phyloP scores from a whole-genome alignment of 2,888 invertebrate genomes.

The Stegophylla sp. region DNA sequence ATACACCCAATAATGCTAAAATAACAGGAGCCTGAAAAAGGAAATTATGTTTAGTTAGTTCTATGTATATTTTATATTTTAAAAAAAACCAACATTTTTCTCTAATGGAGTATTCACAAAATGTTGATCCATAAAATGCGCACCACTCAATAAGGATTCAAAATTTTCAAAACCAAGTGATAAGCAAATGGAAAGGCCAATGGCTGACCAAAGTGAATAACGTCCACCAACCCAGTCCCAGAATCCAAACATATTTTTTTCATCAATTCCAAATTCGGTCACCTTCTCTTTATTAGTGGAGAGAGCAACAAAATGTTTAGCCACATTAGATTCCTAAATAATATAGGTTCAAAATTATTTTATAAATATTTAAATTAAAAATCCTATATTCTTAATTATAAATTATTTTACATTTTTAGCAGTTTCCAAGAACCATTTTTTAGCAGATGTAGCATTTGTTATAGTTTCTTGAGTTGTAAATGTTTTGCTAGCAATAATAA shows the following conservation, averaged over 20 bases:
- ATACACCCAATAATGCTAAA: slow-evolving; percentile 86
- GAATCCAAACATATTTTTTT: slow-evolving; percentile 98
- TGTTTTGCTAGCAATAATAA: slow-evolving; percentile 99
- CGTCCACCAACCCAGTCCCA: slow-evolving; percentile 99
- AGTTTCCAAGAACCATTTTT: slow-evolving; percentile 86
- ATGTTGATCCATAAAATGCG: slow-evolving; percentile 92
- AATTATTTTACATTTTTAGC: slow-evolving; percentile 80
- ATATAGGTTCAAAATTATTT: background rate
- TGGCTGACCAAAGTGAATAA: slow-evolving; percentile 97
- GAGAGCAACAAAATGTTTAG: slow-evolving; percentile 97
- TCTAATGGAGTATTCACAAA: slow-evolving; percentile 85
- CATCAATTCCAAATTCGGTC: slow-evolving; percentile 96
- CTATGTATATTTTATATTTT: slow-evolving; percentile 4
- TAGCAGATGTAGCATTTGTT: slow-evolving; percentile 98
- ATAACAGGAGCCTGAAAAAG: slow-evolving; percentile 83
- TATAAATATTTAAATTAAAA: slow-evolving; percentile 24
- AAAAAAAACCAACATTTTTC: slow-evolving; percentile 77
- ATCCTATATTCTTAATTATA: too few species aligned
- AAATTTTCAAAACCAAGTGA: slow-evolving; percentile 95
- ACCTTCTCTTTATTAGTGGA: slow-evolving; percentile 95
- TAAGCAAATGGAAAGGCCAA: slow-evolving; percentile 93
- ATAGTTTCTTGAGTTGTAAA: slow-evolving; percentile 99
- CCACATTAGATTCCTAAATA: slow-evolving; percentile 77
- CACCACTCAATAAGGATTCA: slow-evolving; percentile 87
- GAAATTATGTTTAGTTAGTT: background rate